Evolutionary conservation across 2,113 vertebrate species (phyloP).

Genomic region (Coracopsis vasa): DNA sequence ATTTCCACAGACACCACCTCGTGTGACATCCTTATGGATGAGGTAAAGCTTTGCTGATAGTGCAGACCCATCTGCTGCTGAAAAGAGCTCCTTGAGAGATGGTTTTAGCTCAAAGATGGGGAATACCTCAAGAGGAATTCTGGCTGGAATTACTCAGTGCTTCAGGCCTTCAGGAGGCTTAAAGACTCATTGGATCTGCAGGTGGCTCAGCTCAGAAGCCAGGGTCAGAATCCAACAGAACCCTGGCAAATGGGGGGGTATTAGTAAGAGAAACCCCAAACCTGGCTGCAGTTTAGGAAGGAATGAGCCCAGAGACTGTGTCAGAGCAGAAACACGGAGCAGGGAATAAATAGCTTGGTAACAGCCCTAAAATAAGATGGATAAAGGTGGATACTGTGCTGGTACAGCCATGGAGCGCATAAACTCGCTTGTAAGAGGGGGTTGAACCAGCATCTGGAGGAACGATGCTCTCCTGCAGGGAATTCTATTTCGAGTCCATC

Average conservation of each 20-base stretch:
- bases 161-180: not conserved
- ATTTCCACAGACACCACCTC: not conserved
- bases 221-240: not conserved
- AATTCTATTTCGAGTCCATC: not conserved
- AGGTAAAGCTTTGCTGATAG: not conserved
- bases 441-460: not conserved
- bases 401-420: not conserved
- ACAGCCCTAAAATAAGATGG: not conserved
- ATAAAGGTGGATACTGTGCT: not conserved
- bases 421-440: not conserved
- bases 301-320: rapidly evolving
- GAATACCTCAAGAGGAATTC: not conserved
- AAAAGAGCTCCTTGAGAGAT: not conserved
- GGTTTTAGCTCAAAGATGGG: not conserved
- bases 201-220: not conserved
- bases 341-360: not conserved
- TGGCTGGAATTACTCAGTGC: not conserved
- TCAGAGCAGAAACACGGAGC: not conserved
- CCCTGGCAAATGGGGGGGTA: not conserved
- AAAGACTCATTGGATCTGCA: not conserved
- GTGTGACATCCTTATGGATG: not conserved
- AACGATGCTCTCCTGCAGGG: not conserved
- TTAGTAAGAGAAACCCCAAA: not conserved
- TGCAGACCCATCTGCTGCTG: not conserved
- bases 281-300: not conserved